Base-by-base conservation (phyloP, 2,797 vertebrate genomes). In the Rhincodon typus region DNA sequence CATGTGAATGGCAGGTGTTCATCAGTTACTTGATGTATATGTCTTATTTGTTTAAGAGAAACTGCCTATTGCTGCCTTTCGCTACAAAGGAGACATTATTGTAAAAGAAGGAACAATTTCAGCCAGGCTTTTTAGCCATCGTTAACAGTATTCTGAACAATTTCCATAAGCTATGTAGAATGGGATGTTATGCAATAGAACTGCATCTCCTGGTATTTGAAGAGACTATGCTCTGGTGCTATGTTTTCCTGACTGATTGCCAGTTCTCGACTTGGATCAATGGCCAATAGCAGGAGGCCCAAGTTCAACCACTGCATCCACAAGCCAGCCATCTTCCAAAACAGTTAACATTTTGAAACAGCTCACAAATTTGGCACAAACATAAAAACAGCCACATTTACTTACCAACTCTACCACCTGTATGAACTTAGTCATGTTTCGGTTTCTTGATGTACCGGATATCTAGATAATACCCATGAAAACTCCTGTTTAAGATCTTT, bases 321-420 rank as follows among this genome's bases (percentile, higher is more conserved):
- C 0, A 23, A 38, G 57, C 17, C 62, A 15, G 21, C 34, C 19
- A n/a, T 93, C n/a, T 93, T 66, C 62, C 62, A 93, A 62, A 87
- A 87, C 7, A 8, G 21, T 27, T 25, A 62, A 62, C 46, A 62
- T 30, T 90, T 62, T 53, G 27, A 90, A 62, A 34, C 87, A 62
- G 87, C 53, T 90, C 87, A 57, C 87, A 90, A 53, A 62, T 90
- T 53, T 90, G 87, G 87, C 87, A 90, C 57, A 90, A 90, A 90
- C 87, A 90, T 62, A 62, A 53, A 57, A 88, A 53, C 87, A 93
- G 57, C 90, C 15, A 25, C 30, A 38, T 90, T 67, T 57, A 90
- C 46, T 93, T 93, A 27, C 25, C 57, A 87, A 46, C 30, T 87
- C 84, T 53, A 23, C n/a, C 17, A 62, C 50, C 46, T 82, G 79